Conservation (phyloP, 2,113 vertebrate species). For the Melanerpes formicivorus region DNA sequence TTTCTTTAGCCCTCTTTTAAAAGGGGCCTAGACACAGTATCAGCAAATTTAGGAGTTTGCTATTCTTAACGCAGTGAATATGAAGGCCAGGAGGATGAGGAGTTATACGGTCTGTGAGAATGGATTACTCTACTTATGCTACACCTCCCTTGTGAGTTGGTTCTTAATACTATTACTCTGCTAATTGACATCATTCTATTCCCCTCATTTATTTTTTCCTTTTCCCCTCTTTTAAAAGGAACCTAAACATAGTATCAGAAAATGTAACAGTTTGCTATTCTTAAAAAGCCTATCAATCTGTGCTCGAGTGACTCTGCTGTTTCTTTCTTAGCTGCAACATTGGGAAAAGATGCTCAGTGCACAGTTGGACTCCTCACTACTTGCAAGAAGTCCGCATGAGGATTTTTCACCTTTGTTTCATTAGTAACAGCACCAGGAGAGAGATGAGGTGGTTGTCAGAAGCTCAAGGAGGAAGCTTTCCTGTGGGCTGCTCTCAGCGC, state of each 20-base stretch:
- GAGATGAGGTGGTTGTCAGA: not conserved
- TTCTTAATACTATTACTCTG: not conserved
- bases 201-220: not conserved
- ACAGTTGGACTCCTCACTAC: not conserved
- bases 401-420: not conserved
- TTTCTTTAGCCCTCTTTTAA: not conserved
- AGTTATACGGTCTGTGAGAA: not conserved
- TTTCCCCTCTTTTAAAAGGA: not conserved
- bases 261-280: not conserved
- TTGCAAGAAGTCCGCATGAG: not conserved
- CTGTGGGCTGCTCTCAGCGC: not conserved
- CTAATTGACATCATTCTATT: not conserved
- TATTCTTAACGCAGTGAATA: not conserved
- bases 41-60: not conserved
- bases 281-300: not conserved
- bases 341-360: not conserved
- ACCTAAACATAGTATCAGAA: not conserved
- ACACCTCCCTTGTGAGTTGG: not conserved
- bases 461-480: not conserved
- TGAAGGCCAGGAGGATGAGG: not conserved
- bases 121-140: not conserved
- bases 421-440: not conserved
- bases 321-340: not conserved
- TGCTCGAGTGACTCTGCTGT: not conserved
- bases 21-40: not conserved